phyloP scores from a whole-genome alignment of 2,888 invertebrate genomes.

The Acronicta psi region DNA sequence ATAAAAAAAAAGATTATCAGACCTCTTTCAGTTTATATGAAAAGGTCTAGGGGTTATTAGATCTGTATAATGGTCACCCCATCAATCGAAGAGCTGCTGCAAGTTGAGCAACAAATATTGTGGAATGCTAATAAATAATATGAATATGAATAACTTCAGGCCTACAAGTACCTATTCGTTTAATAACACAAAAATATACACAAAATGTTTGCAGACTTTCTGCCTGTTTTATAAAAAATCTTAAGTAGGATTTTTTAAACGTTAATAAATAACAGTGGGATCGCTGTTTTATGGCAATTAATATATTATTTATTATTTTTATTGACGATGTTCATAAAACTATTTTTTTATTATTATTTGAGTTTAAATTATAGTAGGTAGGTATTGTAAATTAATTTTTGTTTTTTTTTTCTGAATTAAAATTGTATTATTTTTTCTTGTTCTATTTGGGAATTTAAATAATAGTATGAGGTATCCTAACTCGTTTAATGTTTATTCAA shows the following conservation, averaged over 20 bases:
- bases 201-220: no score
- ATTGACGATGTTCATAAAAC: slow-evolving; percentile 16
- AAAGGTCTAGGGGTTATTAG: not conserved
- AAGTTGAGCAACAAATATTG: no score
- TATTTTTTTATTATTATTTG: slow-evolving; percentile 11
- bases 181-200: no score
- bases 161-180: no score
- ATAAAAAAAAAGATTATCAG: not conserved
- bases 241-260: no score
- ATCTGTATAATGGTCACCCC: no score
- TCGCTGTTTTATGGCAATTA: slow-evolving; percentile 40
- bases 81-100: no score
- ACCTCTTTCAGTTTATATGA: not conserved
- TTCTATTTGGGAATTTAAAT: slow-evolving; percentile 8
- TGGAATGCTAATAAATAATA: no score
- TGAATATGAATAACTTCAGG: no score
- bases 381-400: no score
- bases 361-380: no score
- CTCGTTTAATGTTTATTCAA: slow-evolving; percentile 24
- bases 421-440: slow-evolving; percentile 6
- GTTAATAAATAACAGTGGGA: slow-evolving; percentile 47
- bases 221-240: no score
- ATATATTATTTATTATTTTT: slow-evolving; percentile 22
- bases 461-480: slow-evolving; percentile 9
- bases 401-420: not conserved